Conservation (phyloP, 2,888 invertebrate genomes). For the Microctonus hyperodae region DNA sequence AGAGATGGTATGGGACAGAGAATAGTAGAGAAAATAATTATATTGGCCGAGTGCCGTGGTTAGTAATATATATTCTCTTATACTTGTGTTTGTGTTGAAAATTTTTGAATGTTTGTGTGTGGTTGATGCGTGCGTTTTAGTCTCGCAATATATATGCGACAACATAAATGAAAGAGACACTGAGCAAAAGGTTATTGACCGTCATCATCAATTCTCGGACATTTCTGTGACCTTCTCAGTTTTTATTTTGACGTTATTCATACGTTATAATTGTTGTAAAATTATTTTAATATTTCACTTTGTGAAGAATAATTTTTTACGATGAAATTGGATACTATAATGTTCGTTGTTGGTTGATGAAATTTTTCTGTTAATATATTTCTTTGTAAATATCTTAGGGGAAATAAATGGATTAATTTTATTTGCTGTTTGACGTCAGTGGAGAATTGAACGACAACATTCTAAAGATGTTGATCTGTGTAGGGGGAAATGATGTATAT, state of each 20-base stretch:
- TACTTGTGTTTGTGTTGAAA: background rate
- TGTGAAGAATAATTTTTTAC: too few relatives aligned
- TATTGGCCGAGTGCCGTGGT: background rate
- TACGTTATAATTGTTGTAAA: background rate
- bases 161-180: background rate
- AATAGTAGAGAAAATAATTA: background rate
- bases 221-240: background rate
- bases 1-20: background rate
- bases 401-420: background rate
- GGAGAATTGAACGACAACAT: background rate
- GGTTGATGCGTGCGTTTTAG: background rate
- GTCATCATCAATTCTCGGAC: background rate
- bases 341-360: too few relatives aligned
- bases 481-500: background rate
- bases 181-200: background rate
- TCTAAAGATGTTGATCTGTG: conserved; percentile 2
- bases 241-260: background rate
- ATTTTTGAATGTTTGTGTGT: background rate
- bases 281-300: background rate
- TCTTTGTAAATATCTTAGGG: background rate
- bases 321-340: too few relatives aligned
- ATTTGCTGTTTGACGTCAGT: background rate
- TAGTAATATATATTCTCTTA: background rate
- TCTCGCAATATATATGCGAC: background rate
- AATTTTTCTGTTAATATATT: too few relatives aligned